Base-by-base conservation (phyloP, 30 jellyfish, hydroid and myxozoan genomes). In the Aurelia sp. region DNA sequence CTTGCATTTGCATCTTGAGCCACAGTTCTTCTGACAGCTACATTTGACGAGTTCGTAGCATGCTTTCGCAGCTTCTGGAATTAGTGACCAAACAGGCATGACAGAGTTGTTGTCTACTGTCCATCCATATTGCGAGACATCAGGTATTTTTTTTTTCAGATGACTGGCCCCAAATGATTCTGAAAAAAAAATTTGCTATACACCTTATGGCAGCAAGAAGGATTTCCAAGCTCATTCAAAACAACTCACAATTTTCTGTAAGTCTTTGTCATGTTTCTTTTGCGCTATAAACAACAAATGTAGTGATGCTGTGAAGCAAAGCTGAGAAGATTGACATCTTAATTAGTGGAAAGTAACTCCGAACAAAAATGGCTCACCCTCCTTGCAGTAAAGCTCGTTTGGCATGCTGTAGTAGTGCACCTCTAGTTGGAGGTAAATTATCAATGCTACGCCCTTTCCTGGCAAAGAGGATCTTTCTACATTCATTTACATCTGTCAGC, bases 1-100 rank as follows among this genome's bases (percentile, higher is more conserved):
- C 57, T 38, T 31, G 86, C 93, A 84, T 47, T 84, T 84, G 93
- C 93, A 84, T 61, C 93, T 57, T 0, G 81, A 48, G 51, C 55
- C 11, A 55, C 93, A 72, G 16, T 47, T 72, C 59, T 48, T 50
- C 89, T 73, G 51, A 69, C 82, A 85, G 40, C 88, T 85, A 51
- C 94, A 85, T 27, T 74, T 62, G 18, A 71, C 72, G 18, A 84
- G 88, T 22, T 84, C 93, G 12, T 69, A 31, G 85, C 92, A 82
- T 10, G 78, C 85, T 24, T 82, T 69, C 0, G 85, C 35, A 4
- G 92, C 92, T 69, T 82, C 92, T 13, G 92, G 85, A 3, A 82
- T 33, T 4, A 47, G 62, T 21, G 78, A 11, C 93, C 93, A 84
- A 17, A 53, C 58, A 2, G 88, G 88, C 19, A 5, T 38, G 0